phyloP scores from a whole-genome alignment of 1,140 invertebrate species.

The Leptinotarsa defecta region DNA sequence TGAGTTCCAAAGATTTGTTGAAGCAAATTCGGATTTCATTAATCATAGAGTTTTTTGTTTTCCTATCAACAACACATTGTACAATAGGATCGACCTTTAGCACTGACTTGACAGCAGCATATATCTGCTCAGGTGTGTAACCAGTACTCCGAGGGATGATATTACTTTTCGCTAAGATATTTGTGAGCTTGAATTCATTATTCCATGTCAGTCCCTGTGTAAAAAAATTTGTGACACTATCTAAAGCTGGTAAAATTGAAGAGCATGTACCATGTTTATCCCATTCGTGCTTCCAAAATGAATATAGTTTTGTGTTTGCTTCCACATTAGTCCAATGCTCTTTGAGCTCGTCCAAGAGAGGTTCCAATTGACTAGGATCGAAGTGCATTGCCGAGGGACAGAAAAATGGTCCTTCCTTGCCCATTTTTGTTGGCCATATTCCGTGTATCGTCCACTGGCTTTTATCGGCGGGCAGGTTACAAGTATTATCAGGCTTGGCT shows the following conservation, averaged over 20 bases:
- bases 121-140: constrained; percentile 63
- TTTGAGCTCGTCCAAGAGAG: constrained; percentile 65
- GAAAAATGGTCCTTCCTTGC: constrained; percentile 67
- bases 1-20: constrained; percentile 61
- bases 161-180: constrained; percentile 50
- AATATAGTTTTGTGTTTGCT: constrained; percentile 60
- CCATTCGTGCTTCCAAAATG: constrained; percentile 85
- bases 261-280: constrained; percentile 84
- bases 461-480: constrained; percentile 65
- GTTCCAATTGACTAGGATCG: constrained; percentile 62
- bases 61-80: constrained; percentile 61
- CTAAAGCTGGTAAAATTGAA: constrained; percentile 62
- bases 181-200: constrained; percentile 62
- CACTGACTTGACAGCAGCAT: constrained; percentile 61
- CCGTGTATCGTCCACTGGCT: constrained; percentile 81
- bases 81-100: constrained; percentile 67
- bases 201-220: constrained; percentile 67
- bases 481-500: constrained; percentile 62
- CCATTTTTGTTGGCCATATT: constrained; percentile 77
- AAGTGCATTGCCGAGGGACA: constrained; percentile 73
- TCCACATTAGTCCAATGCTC: constrained; percentile 77
- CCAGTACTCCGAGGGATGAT: constrained; percentile 65
- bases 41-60: constrained; percentile 62
- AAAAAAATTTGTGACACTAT: constrained; percentile 77
- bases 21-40: constrained; percentile 72